These are phyloP conservation scores for Notarius lentiginosus DNA, from an alignment of 2,113 vertebrate genomes.

Conservation along the genomic window DNA sequence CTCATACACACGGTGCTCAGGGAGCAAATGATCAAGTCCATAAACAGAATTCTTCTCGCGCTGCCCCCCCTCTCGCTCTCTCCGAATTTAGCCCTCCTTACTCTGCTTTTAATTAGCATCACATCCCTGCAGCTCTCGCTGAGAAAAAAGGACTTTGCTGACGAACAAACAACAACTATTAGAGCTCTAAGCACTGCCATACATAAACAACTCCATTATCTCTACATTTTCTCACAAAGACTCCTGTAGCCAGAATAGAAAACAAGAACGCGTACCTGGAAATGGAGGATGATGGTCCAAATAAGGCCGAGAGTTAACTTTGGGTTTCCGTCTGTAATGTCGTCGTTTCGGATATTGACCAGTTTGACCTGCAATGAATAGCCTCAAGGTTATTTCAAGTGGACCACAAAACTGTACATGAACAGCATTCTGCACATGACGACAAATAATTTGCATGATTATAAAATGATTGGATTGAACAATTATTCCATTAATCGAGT, in stretches of 20 bases:
- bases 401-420: background rate
- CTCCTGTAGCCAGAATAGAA: background rate
- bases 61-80: background rate
- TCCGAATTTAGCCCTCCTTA: background rate
- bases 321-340: constrained; percentile 97
- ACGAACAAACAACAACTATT: background rate
- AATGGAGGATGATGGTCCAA: constrained; percentile 99
- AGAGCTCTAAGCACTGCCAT: background rate
- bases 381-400: background rate
- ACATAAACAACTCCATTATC: background rate
- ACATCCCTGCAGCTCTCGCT: constrained; percentile 12
- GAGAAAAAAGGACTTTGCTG: background rate
- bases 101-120: background rate
- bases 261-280: constrained; percentile 81
- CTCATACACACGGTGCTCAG: background rate
- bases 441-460: background rate
- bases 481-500: too few species aligned
- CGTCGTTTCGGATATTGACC: constrained; percentile 96
- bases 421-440: background rate
- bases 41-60: background rate
- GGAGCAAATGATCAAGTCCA: background rate
- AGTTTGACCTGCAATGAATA: constrained; percentile 83
- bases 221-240: background rate
- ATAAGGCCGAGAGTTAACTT: constrained; percentile 96
- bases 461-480: background rate